Conservation (phyloP, 2,113 vertebrate species). For the Tyto alba region DNA sequence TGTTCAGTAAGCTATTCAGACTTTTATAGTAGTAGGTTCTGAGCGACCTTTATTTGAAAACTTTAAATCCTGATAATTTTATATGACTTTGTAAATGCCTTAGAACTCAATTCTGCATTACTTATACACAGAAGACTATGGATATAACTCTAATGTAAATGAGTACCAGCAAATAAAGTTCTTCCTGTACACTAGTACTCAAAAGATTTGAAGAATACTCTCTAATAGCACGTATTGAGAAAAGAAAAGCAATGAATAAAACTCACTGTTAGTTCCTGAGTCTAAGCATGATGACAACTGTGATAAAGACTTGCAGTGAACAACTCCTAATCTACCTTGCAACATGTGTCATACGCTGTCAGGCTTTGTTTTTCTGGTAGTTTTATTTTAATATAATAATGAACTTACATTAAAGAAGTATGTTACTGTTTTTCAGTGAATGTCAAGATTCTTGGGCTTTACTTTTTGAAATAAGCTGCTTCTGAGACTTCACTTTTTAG, state of each 20-base stretch:
- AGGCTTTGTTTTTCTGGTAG: neutral
- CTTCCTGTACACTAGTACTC: neutral
- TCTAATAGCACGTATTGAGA: neutral
- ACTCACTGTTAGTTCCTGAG: accelerated
- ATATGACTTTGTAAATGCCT: neutral
- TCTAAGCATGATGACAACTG: neutral
- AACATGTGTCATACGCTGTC: neutral
- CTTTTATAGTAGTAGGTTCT: neutral
- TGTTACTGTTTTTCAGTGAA: neutral
- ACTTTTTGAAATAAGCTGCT: neutral
- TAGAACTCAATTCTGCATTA: neutral
- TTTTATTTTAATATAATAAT: neutral
- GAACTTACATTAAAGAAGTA: neutral
- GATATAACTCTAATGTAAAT: neutral
- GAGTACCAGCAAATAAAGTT: neutral
- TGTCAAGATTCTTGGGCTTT: neutral
- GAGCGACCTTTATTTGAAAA: neutral
- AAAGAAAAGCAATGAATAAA: neutral
- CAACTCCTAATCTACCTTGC: neutral
- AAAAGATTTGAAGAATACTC: neutral
- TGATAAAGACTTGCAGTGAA: neutral
- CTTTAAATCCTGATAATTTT: neutral
- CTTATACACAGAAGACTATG: neutral
- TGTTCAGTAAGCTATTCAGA: neutral
- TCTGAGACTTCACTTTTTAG: neutral